Conservation (phyloP, 1,140 invertebrate species). For the Pseudomyrmex pallidus region DNA sequence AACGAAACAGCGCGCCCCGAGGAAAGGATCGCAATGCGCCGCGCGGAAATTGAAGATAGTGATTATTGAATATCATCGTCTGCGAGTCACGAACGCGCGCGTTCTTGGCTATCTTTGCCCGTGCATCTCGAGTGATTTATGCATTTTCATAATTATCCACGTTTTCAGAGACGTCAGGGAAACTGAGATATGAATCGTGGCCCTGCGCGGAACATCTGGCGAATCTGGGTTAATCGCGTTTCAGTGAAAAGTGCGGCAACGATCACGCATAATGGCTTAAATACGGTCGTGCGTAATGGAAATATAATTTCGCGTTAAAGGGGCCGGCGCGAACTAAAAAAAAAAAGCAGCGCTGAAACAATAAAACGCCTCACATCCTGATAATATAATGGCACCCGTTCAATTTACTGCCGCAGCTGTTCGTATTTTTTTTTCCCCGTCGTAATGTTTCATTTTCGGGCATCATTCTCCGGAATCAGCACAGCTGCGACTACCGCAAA, state of each 20-base stretch:
- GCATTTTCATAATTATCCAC: slow-evolving; percentile 59
- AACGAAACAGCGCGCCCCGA: background rate
- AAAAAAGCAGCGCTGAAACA: slow-evolving; percentile 12
- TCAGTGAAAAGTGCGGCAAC: slow-evolving; percentile 70
- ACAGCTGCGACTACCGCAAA: slow-evolving; percentile 40
- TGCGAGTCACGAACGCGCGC: background rate
- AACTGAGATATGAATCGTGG: slow-evolving; percentile 66
- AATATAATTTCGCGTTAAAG: slow-evolving; percentile 73
- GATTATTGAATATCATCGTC: slow-evolving; percentile 33
- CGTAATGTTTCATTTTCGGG: slow-evolving; percentile 54
- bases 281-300: slow-evolving; percentile 74
- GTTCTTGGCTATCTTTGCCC: slow-evolving; percentile 17
- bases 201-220: slow-evolving; percentile 62
- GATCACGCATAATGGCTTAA: slow-evolving; percentile 73
- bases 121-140: slow-evolving; percentile 52
- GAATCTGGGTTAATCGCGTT: slow-evolving; percentile 74
- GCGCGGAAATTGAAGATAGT: slow-evolving; percentile 28
- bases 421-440: slow-evolving; percentile 34
- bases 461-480: slow-evolving; percentile 30
- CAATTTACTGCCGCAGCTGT: slow-evolving; percentile 65
- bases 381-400: slow-evolving; percentile 73
- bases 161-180: slow-evolving; percentile 65
- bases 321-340: slow-evolving; percentile 48
- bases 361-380: slow-evolving; percentile 58
- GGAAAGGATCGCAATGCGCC: background rate